These are phyloP conservation scores for Drosophila recens DNA, from an alignment of 2,888 invertebrate species.

Conservation along the genomic window DNA sequence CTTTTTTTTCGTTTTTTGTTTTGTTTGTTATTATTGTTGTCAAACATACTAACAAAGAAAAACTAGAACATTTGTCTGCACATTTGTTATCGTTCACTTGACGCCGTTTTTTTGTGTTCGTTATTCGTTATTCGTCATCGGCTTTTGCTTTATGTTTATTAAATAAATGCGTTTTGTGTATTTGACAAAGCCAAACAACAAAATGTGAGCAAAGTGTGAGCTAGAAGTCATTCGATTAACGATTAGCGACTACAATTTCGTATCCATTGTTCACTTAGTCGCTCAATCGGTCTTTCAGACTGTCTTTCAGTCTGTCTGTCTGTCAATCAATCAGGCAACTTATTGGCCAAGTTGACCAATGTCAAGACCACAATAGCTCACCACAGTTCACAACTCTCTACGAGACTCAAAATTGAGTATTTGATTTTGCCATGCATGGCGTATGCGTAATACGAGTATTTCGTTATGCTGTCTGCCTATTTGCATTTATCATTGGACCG, in stretches of 20 bases:
- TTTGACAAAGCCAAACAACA: slow-evolving; percentile 44
- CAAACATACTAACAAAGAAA: slow-evolving; percentile 33
- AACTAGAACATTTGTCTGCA: slow-evolving; percentile 31
- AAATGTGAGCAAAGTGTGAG: background rate
- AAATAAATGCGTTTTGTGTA: slow-evolving; percentile 42
- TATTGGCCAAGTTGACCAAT: slow-evolving; percentile 19
- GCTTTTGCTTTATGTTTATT: slow-evolving; percentile 41
- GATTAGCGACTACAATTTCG: slow-evolving; percentile 27
- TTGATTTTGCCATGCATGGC: slow-evolving; percentile 6
- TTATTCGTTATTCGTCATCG: slow-evolving; percentile 15
- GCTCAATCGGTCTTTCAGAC: slow-evolving; percentile 1
- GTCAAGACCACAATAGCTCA: slow-evolving; percentile 4
- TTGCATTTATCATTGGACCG: slow-evolving; percentile 61
- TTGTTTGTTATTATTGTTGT: slow-evolving; percentile 28
- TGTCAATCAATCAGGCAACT: slow-evolving; percentile 13
- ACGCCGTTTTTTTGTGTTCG: slow-evolving; percentile 3
- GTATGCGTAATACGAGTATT: slow-evolving; percentile 26
- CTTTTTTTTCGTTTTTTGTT: slow-evolving; percentile 1
- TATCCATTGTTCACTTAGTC: slow-evolving; percentile 19
- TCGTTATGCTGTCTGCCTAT: slow-evolving; percentile 31
- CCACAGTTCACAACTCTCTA: background rate
- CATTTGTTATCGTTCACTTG: slow-evolving; percentile 31
- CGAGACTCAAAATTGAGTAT: background rate
- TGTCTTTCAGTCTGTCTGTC: slow-evolving; percentile 1
- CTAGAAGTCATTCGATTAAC: slow-evolving; percentile 28